phyloP scores from a whole-genome alignment of 2,888 invertebrate genomes.

The Agonopterix arenella region DNA sequence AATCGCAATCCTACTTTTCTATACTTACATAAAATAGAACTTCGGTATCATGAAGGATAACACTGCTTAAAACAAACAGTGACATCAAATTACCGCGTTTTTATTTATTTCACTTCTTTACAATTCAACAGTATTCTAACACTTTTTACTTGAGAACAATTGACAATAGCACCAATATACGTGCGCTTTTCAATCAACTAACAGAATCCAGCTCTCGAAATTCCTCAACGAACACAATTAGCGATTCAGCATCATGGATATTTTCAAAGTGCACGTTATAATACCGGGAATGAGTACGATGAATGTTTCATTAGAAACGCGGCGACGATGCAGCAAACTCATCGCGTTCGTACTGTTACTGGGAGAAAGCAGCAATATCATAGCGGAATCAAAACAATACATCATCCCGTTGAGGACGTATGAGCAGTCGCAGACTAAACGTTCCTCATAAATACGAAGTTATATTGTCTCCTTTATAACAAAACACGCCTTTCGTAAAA shows the following conservation, averaged over 20 bases:
- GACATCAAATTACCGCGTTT: too few relatives aligned
- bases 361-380: constrained; percentile 20
- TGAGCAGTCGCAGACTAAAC: neutral
- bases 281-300: constrained; percentile 15
- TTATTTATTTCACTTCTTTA: too few relatives aligned
- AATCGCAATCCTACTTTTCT: too few relatives aligned
- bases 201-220: neutral
- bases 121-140: too few relatives aligned
- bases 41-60: too few relatives aligned
- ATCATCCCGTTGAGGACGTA: constrained; percentile 9
- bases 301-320: constrained; percentile 22
- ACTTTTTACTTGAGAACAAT: too few relatives aligned
- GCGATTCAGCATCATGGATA: neutral
- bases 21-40: too few relatives aligned
- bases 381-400: constrained; percentile 28
- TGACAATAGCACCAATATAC: too few relatives aligned
- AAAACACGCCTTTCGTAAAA: too few relatives aligned
- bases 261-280: constrained; percentile 9
- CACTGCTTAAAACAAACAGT: too few relatives aligned
- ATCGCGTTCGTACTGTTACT: constrained; percentile 15
- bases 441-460: too few relatives aligned
- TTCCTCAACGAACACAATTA: neutral
- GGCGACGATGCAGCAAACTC: constrained; percentile 19
- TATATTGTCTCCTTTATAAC: too few relatives aligned
- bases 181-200: neutral